These are phyloP conservation scores for Zaprionus ghesquierei DNA, from an alignment of 1,140 invertebrate species.

Conservation along the genomic window DNA sequence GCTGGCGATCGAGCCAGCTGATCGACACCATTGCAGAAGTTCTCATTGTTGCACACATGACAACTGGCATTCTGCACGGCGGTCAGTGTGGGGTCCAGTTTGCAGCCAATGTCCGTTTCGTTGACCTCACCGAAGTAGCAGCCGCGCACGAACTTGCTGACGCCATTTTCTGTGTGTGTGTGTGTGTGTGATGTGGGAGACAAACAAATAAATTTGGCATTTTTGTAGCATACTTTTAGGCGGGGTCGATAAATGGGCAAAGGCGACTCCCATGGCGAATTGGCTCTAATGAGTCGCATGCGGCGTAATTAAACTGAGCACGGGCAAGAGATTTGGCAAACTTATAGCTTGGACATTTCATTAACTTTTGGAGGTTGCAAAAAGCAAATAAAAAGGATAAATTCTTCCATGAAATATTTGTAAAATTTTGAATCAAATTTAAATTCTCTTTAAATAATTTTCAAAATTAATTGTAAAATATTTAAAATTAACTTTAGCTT, in stretches of 20 bases:
- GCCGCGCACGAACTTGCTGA: constrained; percentile 60
- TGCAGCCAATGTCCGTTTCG: constrained; percentile 64
- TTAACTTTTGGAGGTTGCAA: neutral
- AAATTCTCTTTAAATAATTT: too few relatives aligned
- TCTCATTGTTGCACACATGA: constrained; percentile 69
- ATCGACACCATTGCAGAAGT: constrained; percentile 61
- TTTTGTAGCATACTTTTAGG: constrained; percentile 60
- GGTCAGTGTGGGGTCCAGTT: constrained; percentile 64
- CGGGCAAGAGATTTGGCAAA: neutral
- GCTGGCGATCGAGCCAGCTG: neutral
- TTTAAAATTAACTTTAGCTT: too few relatives aligned
- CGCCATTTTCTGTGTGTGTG: constrained; percentile 59
- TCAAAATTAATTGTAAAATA: too few relatives aligned
- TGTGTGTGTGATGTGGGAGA: constrained; percentile 25
- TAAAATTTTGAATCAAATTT: too few relatives aligned
- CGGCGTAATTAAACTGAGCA: neutral
- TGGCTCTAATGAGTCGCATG: too few relatives aligned
- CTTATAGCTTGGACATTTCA: neutral
- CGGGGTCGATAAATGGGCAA: neutral
- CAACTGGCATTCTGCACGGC: constrained; percentile 60
- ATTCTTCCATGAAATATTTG: too few relatives aligned
- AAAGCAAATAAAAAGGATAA: too few relatives aligned
- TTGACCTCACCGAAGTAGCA: constrained; percentile 78
- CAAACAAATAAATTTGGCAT: constrained; percentile 16
- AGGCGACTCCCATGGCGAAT: too few relatives aligned